Base-by-base conservation (phyloP, 1,140 invertebrate genomes). In the Helicoverpa armigera region DNA sequence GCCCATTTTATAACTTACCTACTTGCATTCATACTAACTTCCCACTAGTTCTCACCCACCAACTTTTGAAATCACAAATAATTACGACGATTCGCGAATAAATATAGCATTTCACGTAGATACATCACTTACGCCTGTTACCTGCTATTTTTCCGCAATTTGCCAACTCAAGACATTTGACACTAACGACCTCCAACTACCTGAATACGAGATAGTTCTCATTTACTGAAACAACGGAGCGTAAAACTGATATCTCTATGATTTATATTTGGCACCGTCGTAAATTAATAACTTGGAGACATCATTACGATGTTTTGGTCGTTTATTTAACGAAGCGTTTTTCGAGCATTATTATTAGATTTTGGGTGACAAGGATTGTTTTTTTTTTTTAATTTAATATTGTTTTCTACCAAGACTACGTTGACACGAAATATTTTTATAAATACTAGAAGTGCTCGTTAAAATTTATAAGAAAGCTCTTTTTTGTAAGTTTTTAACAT, bases 161-260 rank as follows among this genome's bases (percentile, higher is more conserved):
- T 76, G n/a, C 72, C 73, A 76, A 76, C 56, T 61, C 56, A 76
- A 76, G 58, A 63, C 58, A 63, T 76, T 76, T 76, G 18, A 51
- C 43, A 76, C 73, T 76, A 76, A 76, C 63, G 18, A 76, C 72
- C 54, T 61, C 72, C 31, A 16, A 29, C 50, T 72, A 72, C 69
- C 69, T 72, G 69, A 72, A 72, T 23, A 54, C 69, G 50, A 72
- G 69, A 72, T 54, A 72, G 69, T 72, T 72, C 50, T 72, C 69
- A 54, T 72, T 72, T 72, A 72, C 50, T 72, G 31, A 54, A 53
- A 72, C 51, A 74, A 74, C 72, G 72, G 48, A 56, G 23, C 72
- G 72, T 74, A 56, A 74, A 74, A 60, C 51, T 60, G 72, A 43
- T 74, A 74, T 74, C 72, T 60, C 29, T 74, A 74, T 74, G 72